phyloP scores from a whole-genome alignment of 2,888 invertebrate species.

The Hyposoter dolosus region DNA sequence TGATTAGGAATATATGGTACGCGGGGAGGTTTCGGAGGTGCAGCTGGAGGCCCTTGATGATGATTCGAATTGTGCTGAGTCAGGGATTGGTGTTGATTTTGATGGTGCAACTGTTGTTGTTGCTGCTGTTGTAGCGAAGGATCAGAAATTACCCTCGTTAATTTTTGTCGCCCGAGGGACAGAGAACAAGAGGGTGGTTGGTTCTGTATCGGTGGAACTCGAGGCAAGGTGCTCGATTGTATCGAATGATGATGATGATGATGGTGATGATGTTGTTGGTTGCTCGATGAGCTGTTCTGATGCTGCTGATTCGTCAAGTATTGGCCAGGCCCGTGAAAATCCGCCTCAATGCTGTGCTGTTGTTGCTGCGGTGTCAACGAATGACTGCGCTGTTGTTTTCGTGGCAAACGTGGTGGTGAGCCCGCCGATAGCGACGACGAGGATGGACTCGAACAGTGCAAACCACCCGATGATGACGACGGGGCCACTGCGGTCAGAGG shows the following conservation, averaged over 20 bases:
- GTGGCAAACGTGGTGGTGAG: slow-evolving; percentile 83
- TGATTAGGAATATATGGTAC: slow-evolving; percentile 85
- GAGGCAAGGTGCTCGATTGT: slow-evolving; percentile 81
- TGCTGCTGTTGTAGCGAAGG: slow-evolving; percentile 80
- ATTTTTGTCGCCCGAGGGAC: slow-evolving; percentile 82
- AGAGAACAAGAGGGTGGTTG: slow-evolving; percentile 81
- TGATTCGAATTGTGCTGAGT: slow-evolving; percentile 75
- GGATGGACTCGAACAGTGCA: slow-evolving; percentile 85
- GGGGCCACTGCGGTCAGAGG: slow-evolving; percentile 86
- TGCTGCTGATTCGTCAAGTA: slow-evolving; percentile 64
- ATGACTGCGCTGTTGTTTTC: slow-evolving; percentile 91
- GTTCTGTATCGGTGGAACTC: slow-evolving; percentile 80
- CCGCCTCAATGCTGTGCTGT: slow-evolving; percentile 71
- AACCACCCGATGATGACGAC: slow-evolving; percentile 74
- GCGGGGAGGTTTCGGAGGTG: slow-evolving; percentile 89
- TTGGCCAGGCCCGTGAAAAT: slow-evolving; percentile 64
- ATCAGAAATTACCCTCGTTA: slow-evolving; percentile 88
- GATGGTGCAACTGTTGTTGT: slow-evolving; percentile 73
- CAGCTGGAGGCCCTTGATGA: slow-evolving; percentile 78
- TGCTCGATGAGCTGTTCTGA: slow-evolving; percentile 54
- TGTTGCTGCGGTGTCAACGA: slow-evolving; percentile 88
- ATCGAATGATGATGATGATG: slow-evolving; percentile 68
- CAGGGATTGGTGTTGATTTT: slow-evolving; percentile 66
- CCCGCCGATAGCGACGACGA: slow-evolving; percentile 86
- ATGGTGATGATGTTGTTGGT: slow-evolving; percentile 68